Evolutionary conservation across 2,797 vertebrate genomes (phyloP), one percentile per base, ranked within the genome.

Genomic region (Phrynocephalus vlangalii): DNA sequence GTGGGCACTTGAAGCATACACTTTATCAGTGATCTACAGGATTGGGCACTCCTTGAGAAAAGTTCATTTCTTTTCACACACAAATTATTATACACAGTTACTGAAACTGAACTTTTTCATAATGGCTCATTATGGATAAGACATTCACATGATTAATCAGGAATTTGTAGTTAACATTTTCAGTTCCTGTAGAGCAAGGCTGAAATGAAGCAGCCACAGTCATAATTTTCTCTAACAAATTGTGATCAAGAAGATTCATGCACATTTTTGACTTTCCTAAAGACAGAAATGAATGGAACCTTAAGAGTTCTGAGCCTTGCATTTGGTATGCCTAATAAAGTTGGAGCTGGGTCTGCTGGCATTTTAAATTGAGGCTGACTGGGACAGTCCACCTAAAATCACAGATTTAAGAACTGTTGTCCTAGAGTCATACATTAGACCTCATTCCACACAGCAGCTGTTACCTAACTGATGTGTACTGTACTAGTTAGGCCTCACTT

Each of bases 61-160:
- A 33, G 75, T 56, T 87, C 72, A 76, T 87, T 78, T 78, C 48
- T 73, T 80, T 70, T 68, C 76, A 52, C 80, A 77, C 33, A 83
- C 66, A n/a, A 78, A 67, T 77, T 87, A 77, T 83, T 38, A 77
- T 10, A 77, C 56, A 50, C 48, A 22, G 44, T 83, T 83, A 48
- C 80, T 83, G 86, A 70, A 83, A 82, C 15, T 56, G 72, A 83
- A 82, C 63, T 87, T 87, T 77, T 87, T 77, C n/a, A 56, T 70
- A 87, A 78, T 68, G 73, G 63, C 63, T 83, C 73, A 78, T 87
- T 76, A 77, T 70, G 63, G 63, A 78, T 28, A 52, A 83, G 86
- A 68, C 80, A 77, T 70, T 82, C 73, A 77, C 30, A 50, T 68
- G 73, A 87, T 87, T 87, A 87, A 87, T 87, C 86, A 83, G 48